phyloP scores from a whole-genome alignment of 37 sponge, comb jelly and placozoan species.

The Ephydatia muelleri region DNA sequence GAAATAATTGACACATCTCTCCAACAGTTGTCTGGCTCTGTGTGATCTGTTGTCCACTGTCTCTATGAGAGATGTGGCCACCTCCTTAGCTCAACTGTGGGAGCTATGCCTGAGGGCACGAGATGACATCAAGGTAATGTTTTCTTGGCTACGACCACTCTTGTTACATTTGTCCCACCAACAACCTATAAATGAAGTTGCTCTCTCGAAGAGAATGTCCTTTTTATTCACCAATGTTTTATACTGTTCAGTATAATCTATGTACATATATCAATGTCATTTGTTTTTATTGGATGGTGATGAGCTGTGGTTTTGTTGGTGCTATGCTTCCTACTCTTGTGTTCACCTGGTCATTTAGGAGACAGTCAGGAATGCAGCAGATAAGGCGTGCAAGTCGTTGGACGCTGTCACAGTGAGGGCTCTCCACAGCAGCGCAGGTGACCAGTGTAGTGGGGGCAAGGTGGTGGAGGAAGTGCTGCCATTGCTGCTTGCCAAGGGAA shows the following conservation, averaged over 20 bases:
- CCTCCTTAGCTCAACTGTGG: slow-evolving; percentile 83
- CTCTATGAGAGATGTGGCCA: slow-evolving; percentile 36
- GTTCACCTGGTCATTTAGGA: slow-evolving; percentile 62
- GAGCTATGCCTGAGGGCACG: slow-evolving; percentile 66
- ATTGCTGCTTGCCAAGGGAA: slow-evolving; percentile 71
- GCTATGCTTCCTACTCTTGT: no score
- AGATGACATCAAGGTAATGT: slow-evolving; percentile 90
- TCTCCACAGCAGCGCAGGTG: slow-evolving; percentile 46
- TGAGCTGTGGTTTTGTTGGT: no score
- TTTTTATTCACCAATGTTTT: background rate
- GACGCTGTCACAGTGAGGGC: slow-evolving; percentile 73
- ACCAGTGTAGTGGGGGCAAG: slow-evolving; percentile 20
- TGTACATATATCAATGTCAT: no score
- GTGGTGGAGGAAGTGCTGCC: slow-evolving; percentile 70
- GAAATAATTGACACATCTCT: background rate
- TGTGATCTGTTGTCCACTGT: slow-evolving; percentile 57
- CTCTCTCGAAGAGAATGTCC: background rate
- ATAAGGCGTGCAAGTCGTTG: slow-evolving; percentile 63
- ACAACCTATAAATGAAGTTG: no score
- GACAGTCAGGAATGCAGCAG: slow-evolving; percentile 80
- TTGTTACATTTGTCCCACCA: background rate
- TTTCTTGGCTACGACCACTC: no score
- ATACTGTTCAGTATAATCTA: no score
- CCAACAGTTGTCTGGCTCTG: slow-evolving; percentile 68
- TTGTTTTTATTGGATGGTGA: background rate